Conservation (phyloP, 2,888 invertebrate genomes). For the Archaeoteleia sp. region DNA sequence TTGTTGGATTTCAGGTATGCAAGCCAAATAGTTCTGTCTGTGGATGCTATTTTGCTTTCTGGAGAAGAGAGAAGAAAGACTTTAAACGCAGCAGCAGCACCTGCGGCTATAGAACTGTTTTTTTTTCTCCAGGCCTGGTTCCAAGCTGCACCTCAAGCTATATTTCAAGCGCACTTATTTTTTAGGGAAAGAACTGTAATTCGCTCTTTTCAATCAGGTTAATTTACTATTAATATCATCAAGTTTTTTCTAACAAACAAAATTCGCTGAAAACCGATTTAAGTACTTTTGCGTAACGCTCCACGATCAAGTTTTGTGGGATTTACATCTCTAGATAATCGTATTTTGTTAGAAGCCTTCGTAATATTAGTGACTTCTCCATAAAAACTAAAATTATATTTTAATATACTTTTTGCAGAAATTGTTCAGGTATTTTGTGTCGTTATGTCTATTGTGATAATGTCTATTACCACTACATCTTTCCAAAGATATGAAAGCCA, state of each 20-base stretch:
- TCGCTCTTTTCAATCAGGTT: conserved; percentile 81
- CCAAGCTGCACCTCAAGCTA: conserved; percentile 84
- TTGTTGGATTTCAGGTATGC: conserved; percentile 81
- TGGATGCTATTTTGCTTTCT: conserved; percentile 81
- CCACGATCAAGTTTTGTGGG: too few species aligned
- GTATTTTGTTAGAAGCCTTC: too few species aligned
- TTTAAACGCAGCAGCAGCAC: conserved; percentile 78
- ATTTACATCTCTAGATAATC: too few species aligned
- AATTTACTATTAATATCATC: conserved; percentile 7
- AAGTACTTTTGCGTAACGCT: too few species aligned
- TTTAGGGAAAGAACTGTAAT: conserved; percentile 77
- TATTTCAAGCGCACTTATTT: conserved; percentile 81
- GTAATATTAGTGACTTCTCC: too few species aligned
- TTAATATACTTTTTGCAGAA: conserved; percentile 78
- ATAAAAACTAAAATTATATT: conserved; percentile 15
- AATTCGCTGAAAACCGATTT: too few species aligned
- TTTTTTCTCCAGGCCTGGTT: conserved; percentile 86
- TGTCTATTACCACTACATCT: conserved; percentile 82
- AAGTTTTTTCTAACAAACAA: conserved; percentile 1
- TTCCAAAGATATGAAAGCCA: conserved; percentile 88
- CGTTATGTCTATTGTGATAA: conserved; percentile 80
- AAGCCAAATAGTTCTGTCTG: conserved; percentile 84
- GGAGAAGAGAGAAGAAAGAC: conserved; percentile 80
- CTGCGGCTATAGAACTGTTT: conserved; percentile 85
- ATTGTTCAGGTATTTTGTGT: conserved; percentile 82